Evolutionary conservation across 35 echinoderm and acorn worm genomes (phyloP), one percentile per base, ranked within the genome.

Genomic region (Diadema setosum): DNA sequence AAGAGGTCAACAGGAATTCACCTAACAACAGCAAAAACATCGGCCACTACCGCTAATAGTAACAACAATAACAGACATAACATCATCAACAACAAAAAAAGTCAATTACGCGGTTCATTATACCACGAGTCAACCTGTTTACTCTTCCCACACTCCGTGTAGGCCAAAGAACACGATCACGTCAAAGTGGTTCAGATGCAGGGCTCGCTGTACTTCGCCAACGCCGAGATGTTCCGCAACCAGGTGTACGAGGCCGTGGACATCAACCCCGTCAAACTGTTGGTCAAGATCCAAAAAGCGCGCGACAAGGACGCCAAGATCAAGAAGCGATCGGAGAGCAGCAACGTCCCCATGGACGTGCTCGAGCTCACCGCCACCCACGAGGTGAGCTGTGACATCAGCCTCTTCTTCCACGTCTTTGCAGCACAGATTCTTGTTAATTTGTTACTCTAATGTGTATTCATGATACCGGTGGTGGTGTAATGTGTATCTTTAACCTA

Each of bases 201-300:
- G 11, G 52, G 50, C n/a, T 61, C 83, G 15, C n/a, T 85, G 31
- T 85, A 85, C 55, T 85, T 61, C n/a, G 83, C 59, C 55, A 85
- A 85, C 55, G 36, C 48, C 20, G 83, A 85, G 58, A 36, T 60
- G 30, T 85, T 85, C 83, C 52, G 59, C 5, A 61, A 85, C 5
- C 48, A 64, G 20, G 58, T 85, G 24, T 61, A 85, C 56, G 59
- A 85, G 18, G 14, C 59, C 24, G 36, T 46, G 39, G 48, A 21
- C 52, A 41, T 85, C 83, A 85, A 85, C 34, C 83, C 83, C 0
- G 83, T 85, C 48, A 60, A 58, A 5, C 21, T 65, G 9, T 25
- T 61, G 27, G 83, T 63, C 39, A 85, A 61, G 50, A 30, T 42
- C 52, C 52, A 60, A 11, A 85, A 85, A 41, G 37, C 59, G 3